These are phyloP conservation scores for Amazona guildingii DNA, from an alignment of 2,113 vertebrate genomes.

Conservation along the genomic window DNA sequence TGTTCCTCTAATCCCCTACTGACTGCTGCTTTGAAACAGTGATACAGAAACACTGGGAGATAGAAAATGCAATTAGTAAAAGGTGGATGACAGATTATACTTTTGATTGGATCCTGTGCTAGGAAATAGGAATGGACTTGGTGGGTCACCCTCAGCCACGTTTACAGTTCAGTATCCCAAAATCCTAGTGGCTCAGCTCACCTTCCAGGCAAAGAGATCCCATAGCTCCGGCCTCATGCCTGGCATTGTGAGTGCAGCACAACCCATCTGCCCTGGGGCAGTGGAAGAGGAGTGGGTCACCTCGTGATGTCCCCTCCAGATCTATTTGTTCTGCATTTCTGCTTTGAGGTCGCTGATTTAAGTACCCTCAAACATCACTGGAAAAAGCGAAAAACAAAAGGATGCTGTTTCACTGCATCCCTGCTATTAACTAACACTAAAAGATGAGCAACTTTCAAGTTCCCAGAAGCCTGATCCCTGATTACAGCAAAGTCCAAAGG, in stretches of 20 bases:
- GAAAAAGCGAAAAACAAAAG: not conserved
- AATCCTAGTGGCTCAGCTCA: not conserved
- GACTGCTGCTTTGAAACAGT: not conserved
- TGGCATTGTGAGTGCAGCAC: not conserved
- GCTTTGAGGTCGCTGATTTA: not conserved
- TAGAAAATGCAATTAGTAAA: not conserved
- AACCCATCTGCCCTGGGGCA: not conserved
- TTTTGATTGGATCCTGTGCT: not conserved
- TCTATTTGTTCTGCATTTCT: not conserved
- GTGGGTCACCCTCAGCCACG: not conserved
- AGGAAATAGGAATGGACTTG: not conserved
- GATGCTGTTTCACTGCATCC: not conserved
- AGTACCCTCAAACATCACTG: not conserved
- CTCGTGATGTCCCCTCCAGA: not conserved
- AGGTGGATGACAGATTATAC: not conserved
- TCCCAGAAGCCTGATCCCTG: not conserved
- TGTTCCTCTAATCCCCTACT: not conserved
- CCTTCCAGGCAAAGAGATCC: not conserved
- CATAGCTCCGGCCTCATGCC: not conserved
- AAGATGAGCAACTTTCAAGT: not conserved
- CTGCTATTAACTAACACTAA: not conserved
- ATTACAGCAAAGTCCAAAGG: not conserved
- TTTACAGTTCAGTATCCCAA: not conserved
- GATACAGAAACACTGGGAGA: not conserved
- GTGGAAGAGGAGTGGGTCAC: not conserved